Percentiles rank a stretch among this genome's conserved stretches.
These are phyloP conservation scores for Hermaeophaga mercurialis DNA, from an alignment of 2,888 invertebrate species.

Conservation along the genomic window DNA sequence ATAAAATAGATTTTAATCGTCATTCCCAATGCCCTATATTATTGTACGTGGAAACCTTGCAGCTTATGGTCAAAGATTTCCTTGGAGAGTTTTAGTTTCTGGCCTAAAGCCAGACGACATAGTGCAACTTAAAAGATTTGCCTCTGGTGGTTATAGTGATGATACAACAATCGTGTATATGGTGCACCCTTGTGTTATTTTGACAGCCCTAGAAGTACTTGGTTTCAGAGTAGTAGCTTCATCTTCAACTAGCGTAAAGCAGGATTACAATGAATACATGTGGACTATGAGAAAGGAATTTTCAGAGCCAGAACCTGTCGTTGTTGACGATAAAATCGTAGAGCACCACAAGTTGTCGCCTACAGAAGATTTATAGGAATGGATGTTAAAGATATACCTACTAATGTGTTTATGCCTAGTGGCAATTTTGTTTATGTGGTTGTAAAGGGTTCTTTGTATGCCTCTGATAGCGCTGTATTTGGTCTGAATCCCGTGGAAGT, in stretches of 20 bases:
- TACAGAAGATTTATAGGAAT: constrained; percentile 29
- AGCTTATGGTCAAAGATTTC: constrained; percentile 84
- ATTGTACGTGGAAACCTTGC: constrained; percentile 87
- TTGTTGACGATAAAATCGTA: constrained; percentile 12
- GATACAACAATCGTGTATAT: constrained; percentile 84
- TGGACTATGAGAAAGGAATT: constrained; percentile 94
- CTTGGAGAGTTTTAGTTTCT: constrained; percentile 86
- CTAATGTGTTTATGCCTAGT: constrained; percentile 55
- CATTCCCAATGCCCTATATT: constrained; percentile 79
- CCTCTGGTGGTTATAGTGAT: constrained; percentile 83
- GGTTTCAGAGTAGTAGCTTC: constrained; percentile 89
- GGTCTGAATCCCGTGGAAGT: constrained; percentile 74
- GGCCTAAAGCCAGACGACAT: constrained; percentile 85
- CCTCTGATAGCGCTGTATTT: constrained; percentile 75
- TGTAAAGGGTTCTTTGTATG: constrained; percentile 79
- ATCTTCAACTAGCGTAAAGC: constrained; percentile 83
- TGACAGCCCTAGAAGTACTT: constrained; percentile 85
- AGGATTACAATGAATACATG: constrained; percentile 90
- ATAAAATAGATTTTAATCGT: background rate
- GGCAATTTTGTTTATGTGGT: constrained; percentile 75
- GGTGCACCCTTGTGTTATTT: constrained; percentile 85
- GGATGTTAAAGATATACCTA: constrained; percentile 51
- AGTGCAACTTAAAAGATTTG: constrained; percentile 81
- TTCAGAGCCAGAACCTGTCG: constrained; percentile 75
- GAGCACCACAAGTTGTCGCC: constrained; percentile 30